Percentiles rank a stretch among this genome's conserved stretches.
These are phyloP conservation scores for Hipposideros armiger DNA, from an alignment of 2,113 vertebrate species.

Conservation along the genomic window DNA sequence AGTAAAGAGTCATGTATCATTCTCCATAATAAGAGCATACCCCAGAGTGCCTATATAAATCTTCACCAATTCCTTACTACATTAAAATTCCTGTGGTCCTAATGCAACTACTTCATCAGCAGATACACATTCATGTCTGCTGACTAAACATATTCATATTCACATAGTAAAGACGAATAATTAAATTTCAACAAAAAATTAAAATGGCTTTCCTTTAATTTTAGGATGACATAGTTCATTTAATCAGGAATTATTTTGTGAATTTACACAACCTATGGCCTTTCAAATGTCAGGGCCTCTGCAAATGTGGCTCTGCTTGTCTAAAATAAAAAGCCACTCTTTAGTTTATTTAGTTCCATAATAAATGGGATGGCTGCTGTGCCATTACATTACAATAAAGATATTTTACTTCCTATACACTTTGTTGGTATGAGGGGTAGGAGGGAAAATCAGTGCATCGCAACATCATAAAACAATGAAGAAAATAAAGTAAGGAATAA, in stretches of 20 bases:
- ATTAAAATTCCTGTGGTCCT: slow-evolving; percentile 64
- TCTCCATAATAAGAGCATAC: slow-evolving; percentile 54
- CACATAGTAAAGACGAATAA: slow-evolving; percentile 53
- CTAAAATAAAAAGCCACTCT: background rate
- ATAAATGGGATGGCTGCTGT: slow-evolving; percentile 34
- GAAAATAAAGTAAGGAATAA: slow-evolving; percentile 57
- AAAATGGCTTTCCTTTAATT: slow-evolving; percentile 19
- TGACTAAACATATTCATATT: slow-evolving; percentile 59
- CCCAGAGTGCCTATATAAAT: slow-evolving; percentile 63
- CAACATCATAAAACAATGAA: slow-evolving; percentile 47
- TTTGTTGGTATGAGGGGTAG: background rate
- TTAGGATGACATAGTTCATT: background rate
- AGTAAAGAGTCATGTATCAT: slow-evolving; percentile 11
- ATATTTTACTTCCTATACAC: slow-evolving; percentile 65
- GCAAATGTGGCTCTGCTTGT: background rate
- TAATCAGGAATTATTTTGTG: slow-evolving; percentile 33
- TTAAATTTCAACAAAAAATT: slow-evolving; percentile 63
- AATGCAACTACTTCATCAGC: slow-evolving; percentile 54
- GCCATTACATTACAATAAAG: background rate
- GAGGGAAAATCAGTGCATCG: slow-evolving; percentile 72
- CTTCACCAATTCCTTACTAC: slow-evolving; percentile 56
- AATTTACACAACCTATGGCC: background rate
- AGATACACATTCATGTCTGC: slow-evolving; percentile 53
- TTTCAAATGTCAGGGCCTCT: background rate
- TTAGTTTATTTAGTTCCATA: slow-evolving; percentile 56